Evolutionary conservation across 2,888 invertebrate species (phyloP).

Genomic region (Sphecodes monilicornis): DNA sequence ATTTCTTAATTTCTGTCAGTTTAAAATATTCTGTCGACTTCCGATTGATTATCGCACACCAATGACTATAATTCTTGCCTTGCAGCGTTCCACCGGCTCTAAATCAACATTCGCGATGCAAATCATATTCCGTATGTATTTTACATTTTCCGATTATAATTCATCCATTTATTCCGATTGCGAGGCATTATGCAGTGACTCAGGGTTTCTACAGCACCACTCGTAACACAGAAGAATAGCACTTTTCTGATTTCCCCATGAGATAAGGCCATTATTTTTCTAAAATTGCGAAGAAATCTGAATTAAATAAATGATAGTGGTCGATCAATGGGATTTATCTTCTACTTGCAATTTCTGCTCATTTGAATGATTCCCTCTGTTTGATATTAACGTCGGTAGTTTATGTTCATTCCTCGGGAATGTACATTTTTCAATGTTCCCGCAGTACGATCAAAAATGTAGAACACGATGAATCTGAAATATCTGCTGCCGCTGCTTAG

Average conservation of each 20-base stretch:
- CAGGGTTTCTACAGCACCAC: neutral
- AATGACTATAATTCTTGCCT: neutral
- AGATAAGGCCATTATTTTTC: neutral
- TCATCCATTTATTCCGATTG: neutral
- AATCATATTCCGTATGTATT: neutral
- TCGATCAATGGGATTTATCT: constrained; percentile 7
- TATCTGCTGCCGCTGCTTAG: neutral
- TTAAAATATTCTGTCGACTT: neutral
- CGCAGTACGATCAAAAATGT: neutral
- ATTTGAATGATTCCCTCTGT: neutral
- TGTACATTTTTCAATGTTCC: neutral
- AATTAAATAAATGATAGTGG: neutral
- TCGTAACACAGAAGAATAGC: neutral
- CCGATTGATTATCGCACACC: neutral
- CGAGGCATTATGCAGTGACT: neutral
- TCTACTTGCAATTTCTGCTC: neutral
- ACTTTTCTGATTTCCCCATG: neutral
- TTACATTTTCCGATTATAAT: neutral
- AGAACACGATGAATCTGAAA: neutral
- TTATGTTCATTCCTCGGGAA: neutral
- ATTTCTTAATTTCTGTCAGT: neutral
- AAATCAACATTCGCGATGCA: neutral
- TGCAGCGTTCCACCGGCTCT: neutral
- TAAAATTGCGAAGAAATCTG: neutral
- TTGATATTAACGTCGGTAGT: neutral